Evolutionary conservation across 2,797 vertebrate species (phyloP), one percentile per base, ranked within the genome.

Genomic region (Yasuhikotakia modesta): DNA sequence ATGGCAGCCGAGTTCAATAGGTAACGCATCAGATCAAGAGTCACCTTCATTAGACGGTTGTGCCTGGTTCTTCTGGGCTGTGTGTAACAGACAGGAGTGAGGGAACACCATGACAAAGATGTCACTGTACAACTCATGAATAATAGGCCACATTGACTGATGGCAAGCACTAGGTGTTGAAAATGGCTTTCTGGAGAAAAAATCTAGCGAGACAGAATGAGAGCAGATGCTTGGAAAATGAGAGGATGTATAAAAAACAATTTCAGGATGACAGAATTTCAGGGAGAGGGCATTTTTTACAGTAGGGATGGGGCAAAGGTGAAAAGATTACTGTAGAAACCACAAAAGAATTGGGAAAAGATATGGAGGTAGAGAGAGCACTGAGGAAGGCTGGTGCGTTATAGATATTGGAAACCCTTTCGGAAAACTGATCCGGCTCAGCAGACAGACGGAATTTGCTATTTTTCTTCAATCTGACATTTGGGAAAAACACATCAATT

Each of bases 91-190:
- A 61, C 58, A 61, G 0, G 27, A 61, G 57, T 22, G 4, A 16
- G 58, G 2, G 30, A 35, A 16, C 16, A 32, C 58, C 27, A 17
- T n/a, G 27, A 32, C 14, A 5, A 67, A 55, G 60, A 86, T 70
- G 68, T 30, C 68, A 58, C 81, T 50, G 83, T 22, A 61, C 24
- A 70, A 70, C 58, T 22, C 19, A 46, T 85, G 76, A 90, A 90
- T 86, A 87, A 89, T 64, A 85, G 68, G 83, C 66, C 78, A 21
- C 48, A 50, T 48, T 69, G 64, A 72, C 81, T 76, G 69, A 76
- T 86, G 79, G 78, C 74, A 79, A 84, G 73, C 84, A 83, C 88
- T 79, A 85, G 35, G 73, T 63, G 83, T 82, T 71, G 79, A 78
- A 79, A 66, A 65, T 57, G 21, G 67, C 78, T 39, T 39, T 39